phyloP scores from a whole-genome alignment of 2,113 vertebrate species.

The Ceyx margarethae region DNA sequence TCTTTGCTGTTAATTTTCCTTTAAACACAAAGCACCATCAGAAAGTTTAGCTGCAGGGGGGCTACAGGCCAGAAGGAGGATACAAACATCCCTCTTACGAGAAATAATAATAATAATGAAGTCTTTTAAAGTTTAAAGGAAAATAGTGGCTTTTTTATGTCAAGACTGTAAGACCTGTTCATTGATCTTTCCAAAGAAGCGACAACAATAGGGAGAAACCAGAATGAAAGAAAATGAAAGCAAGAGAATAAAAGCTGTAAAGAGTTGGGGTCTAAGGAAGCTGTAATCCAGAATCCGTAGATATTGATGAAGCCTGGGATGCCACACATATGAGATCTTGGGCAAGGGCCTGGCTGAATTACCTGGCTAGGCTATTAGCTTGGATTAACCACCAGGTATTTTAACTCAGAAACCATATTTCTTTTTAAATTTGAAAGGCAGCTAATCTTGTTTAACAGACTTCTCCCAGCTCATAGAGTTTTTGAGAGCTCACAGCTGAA shows the following conservation, averaged over 20 bases:
- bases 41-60: constrained; percentile 66
- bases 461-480: not conserved
- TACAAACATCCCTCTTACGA: constrained; percentile 41
- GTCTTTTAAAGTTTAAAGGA: constrained; percentile 65
- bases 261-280: constrained; percentile 8
- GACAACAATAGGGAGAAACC: constrained; percentile 39
- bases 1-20: constrained; percentile 65
- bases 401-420: not conserved
- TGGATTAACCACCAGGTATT: not conserved
- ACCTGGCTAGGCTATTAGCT: not conserved
- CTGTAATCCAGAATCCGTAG: not conserved
- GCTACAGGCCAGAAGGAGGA: constrained; percentile 49
- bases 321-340: rapidly evolving
- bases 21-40: constrained; percentile 64
- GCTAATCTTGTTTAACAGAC: not conserved
- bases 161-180: constrained; percentile 48
- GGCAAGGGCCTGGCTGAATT: not conserved
- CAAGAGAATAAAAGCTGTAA: constrained; percentile 51
- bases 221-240: constrained; percentile 61
- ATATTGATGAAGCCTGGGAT: constrained; percentile 1
- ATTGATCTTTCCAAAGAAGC: constrained; percentile 70
- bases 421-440: not conserved
- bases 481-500: not conserved
- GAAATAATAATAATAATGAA: constrained; percentile 59
- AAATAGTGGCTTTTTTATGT: constrained; percentile 59